Conservation (phyloP, 2,797 vertebrate genomes). For the Gymnodraco acuticeps region DNA sequence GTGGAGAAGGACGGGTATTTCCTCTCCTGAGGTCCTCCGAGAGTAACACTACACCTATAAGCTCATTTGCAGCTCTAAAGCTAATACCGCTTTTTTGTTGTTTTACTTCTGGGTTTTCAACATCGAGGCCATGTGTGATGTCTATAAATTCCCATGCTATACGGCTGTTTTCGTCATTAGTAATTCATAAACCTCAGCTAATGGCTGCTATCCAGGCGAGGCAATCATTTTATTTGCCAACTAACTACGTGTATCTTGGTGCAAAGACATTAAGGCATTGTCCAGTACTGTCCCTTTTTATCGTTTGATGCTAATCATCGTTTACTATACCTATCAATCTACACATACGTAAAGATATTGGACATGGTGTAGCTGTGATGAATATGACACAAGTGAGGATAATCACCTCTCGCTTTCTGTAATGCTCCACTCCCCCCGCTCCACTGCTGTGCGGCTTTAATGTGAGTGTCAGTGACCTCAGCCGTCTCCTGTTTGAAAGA, state of each 20-base stretch:
- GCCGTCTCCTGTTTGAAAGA: constrained; percentile 26
- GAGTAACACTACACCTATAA: constrained; percentile 77
- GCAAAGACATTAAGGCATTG: not conserved
- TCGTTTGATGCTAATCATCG: constrained; percentile 4
- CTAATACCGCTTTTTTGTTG: constrained; percentile 53
- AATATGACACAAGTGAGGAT: constrained; percentile 12
- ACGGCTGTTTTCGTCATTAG: constrained; percentile 62
- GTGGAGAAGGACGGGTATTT: constrained; percentile 64
- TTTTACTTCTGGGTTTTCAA: constrained; percentile 60
- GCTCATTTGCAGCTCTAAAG: constrained; percentile 76
- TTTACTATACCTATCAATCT: not conserved
- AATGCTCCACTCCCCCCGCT: constrained; percentile 23
- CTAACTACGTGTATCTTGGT: constrained; percentile 22
- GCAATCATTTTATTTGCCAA: constrained; percentile 34
- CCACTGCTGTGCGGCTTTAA: constrained; percentile 26
- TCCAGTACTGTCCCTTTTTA: not conserved
- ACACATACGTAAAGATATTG: not conserved
- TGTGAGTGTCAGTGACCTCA: constrained; percentile 37
- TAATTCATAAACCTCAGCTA: constrained; percentile 43
- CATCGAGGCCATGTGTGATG: constrained; percentile 21
- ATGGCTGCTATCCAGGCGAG: constrained; percentile 40
- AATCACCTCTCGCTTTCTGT: constrained; percentile 12
- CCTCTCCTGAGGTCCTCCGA: constrained; percentile 60
- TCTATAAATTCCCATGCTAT: constrained; percentile 17
- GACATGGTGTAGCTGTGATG: not conserved